A percentile compares a stretch with the other conserved stretches of the same genome.
phyloP scores from a whole-genome alignment of 37 sponge, comb jelly and placozoan genomes.

The Eunapius fragilis region DNA sequence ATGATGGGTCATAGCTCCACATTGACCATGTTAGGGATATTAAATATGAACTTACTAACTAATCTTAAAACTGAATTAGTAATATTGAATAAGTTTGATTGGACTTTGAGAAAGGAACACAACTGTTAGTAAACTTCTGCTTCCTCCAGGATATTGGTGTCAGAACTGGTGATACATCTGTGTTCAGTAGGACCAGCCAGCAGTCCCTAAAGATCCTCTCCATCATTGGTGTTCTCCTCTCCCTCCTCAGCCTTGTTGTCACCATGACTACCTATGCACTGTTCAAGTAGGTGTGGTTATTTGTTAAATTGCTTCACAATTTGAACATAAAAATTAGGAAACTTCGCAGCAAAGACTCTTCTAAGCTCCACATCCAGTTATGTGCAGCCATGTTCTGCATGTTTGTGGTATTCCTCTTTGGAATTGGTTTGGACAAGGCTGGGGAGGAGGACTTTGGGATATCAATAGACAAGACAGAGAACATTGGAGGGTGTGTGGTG shows the following conservation, averaged over 20 bases:
- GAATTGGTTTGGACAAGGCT: background rate
- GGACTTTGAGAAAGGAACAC: too few relatives aligned
- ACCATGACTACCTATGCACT: background rate
- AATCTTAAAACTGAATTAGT: too few relatives aligned
- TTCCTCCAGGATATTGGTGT: background rate
- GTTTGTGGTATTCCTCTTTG: background rate
- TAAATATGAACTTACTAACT: too few relatives aligned
- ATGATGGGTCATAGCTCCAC: too few relatives aligned
- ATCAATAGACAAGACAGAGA: conserved; percentile 21
- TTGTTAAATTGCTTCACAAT: too few relatives aligned
- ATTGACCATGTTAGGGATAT: too few relatives aligned
- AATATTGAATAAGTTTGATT: too few relatives aligned
- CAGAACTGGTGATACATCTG: background rate
- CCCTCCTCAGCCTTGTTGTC: background rate
- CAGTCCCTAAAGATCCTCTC: background rate
- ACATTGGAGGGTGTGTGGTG: conserved; percentile 20
- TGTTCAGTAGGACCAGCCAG: background rate
- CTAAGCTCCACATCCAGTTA: background rate
- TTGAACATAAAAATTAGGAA: too few relatives aligned
- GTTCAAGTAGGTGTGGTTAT: background rate
- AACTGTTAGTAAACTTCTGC: background rate
- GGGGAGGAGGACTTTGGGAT: conserved; percentile 14
- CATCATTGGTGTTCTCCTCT: background rate
- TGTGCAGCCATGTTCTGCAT: background rate
- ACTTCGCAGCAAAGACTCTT: background rate